Base-by-base conservation (phyloP, 2,113 vertebrate species). In the Ploceus nigricollis region DNA sequence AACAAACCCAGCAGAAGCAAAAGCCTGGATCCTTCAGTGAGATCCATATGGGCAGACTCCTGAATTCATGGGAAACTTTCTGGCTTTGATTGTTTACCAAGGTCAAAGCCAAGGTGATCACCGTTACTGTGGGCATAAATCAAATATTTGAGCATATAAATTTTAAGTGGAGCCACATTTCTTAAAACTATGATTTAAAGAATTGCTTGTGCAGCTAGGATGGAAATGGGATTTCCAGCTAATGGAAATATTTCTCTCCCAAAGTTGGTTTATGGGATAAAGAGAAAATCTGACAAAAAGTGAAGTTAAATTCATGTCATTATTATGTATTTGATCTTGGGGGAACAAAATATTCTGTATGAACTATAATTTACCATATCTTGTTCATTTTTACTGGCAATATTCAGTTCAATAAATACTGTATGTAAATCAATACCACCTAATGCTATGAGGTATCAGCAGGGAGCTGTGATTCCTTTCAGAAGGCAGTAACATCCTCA, bases 311-410 rank as follows among this genome's bases (percentile, higher is more conserved):
- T 51, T 88, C 33, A 42, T 44, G 12, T 19, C 44, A 15, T 64
- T 88, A 48, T 80, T 51, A 75, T 51, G 76, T 56, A 22, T 92
- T 94, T 88, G 75, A 6, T 83, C 79, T 63, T 2, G 2, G 4
- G 63, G 64, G 9, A 66, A 53, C 7, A 68, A 77, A 56, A 88
- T 50, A 77, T 60, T 96, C 81, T 57, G 18, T 63, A 73, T 63
- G 92, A 87, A 76, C 48, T 63, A 37, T 80, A 71, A 91, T 82
- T 92, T 94, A 30, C 50, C 50, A 9, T 48, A 65, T 63, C 76
- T 87, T 84, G 35, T 82, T 94, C 48, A 17, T 94, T 96, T 95
- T 90, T 85, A 24, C 82, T 92, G 71, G 92, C 85, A 95, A 84
- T 68, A 82, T 37, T 18, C 91, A 54, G 16, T 63, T 61, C 65